These are phyloP conservation scores for Xyrauchen texanus DNA, from an alignment of 2,113 vertebrate genomes.

Conservation along the genomic window DNA sequence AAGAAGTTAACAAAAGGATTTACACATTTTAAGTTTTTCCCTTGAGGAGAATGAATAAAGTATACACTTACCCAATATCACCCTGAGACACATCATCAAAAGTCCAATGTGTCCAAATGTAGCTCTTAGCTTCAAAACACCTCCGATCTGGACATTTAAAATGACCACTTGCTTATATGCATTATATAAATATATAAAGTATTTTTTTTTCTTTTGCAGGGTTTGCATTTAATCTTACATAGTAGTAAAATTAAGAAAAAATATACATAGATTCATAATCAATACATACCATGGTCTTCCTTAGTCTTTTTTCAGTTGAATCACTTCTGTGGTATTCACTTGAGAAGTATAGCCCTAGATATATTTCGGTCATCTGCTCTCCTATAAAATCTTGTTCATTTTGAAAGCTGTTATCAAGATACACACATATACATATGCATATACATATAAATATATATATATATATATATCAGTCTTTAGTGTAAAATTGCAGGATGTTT, in stretches of 20 bases:
- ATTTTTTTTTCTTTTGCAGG: too few relatives aligned
- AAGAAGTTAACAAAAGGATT: too few relatives aligned
- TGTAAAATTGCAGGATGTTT: constrained; percentile 67
- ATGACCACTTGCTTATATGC: neutral
- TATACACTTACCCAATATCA: constrained; percentile 30
- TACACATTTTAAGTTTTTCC: too few relatives aligned
- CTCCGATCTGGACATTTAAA: constrained; percentile 29
- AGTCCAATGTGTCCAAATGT: constrained; percentile 4
- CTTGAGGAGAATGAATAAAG: neutral
- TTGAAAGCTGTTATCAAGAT: neutral
- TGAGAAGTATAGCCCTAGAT: too few relatives aligned
- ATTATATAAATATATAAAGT: neutral
- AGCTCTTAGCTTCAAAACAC: neutral
- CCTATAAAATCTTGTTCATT: neutral
- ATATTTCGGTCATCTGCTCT: too few relatives aligned
- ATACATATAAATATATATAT: too few relatives aligned
- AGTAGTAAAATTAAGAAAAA: too few relatives aligned
- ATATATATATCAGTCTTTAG: constrained; percentile 11
- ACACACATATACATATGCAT: too few relatives aligned
- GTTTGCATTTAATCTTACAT: neutral
- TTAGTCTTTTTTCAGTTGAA: too few relatives aligned
- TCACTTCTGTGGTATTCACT: too few relatives aligned
- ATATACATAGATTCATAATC: too few relatives aligned
- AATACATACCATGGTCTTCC: constrained; percentile 8
- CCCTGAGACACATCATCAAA: constrained; percentile 8